Evolutionary conservation across 2,113 vertebrate genomes (phyloP).

Genomic region (Lophotis ruficrista): DNA sequence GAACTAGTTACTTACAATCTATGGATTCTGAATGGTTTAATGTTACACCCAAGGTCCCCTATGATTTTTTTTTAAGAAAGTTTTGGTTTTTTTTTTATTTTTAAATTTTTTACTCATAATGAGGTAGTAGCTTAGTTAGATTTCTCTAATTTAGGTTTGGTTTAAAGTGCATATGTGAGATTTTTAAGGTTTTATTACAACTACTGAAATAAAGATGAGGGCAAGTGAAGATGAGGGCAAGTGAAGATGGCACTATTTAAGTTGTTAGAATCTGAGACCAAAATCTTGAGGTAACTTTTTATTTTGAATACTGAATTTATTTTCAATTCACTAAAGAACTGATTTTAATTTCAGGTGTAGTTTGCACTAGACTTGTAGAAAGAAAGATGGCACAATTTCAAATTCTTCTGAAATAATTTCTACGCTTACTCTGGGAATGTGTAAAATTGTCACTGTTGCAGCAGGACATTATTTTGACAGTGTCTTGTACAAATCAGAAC

Average conservation of each 20-base stretch:
- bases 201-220: background rate
- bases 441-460: background rate
- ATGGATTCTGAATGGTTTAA: background rate
- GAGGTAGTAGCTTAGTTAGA: background rate
- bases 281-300: background rate
- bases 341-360: background rate
- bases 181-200: background rate
- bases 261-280: background rate
- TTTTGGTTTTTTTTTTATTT: background rate
- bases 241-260: background rate
- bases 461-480: background rate
- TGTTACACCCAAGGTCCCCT: background rate
- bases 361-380: background rate
- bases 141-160: background rate
- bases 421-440: background rate
- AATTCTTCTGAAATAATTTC: background rate
- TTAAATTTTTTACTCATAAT: rapidly evolving
- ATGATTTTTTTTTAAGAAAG: background rate
- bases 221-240: background rate
- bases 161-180: background rate
- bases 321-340: background rate
- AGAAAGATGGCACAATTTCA: background rate
- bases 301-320: background rate
- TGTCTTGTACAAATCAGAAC: background rate
- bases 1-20: background rate